Percentiles rank a stretch among this genome's conserved stretches.
phyloP scores from a whole-genome alignment of 1,140 invertebrate species.

The Battus philenor region DNA sequence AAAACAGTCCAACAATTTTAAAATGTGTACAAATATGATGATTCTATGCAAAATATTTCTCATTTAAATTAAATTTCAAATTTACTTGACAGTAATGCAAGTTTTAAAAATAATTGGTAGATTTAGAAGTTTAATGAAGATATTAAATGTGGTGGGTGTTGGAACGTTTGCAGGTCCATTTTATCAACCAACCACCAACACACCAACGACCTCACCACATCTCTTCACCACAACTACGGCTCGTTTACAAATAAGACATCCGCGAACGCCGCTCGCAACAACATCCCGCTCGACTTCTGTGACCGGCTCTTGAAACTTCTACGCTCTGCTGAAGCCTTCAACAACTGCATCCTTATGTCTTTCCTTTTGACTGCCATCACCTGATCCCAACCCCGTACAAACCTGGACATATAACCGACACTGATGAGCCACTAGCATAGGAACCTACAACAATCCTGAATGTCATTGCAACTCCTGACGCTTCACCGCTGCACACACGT shows the following conservation, averaged over 20 bases:
- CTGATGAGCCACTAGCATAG: slow-evolving; percentile 48
- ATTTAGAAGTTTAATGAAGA: slow-evolving; percentile 29
- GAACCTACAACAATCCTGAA: slow-evolving; percentile 46
- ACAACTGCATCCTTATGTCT: slow-evolving; percentile 50
- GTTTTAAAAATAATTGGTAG: slow-evolving; percentile 8
- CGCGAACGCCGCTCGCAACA: slow-evolving; percentile 59
- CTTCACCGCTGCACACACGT: slow-evolving; percentile 62
- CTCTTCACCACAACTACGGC: slow-evolving; percentile 70
- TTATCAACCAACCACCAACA: slow-evolving; percentile 75
- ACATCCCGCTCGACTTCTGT: slow-evolving; percentile 58
- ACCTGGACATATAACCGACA: slow-evolving; percentile 21
- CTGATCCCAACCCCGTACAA: slow-evolving; percentile 42
- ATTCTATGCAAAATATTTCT: no score
- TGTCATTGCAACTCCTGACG: slow-evolving; percentile 46
- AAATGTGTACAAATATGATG: no score
- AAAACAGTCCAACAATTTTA: no score
- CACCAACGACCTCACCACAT: slow-evolving; percentile 72
- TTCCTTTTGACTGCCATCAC: slow-evolving; percentile 61
- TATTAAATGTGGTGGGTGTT: slow-evolving; percentile 74
- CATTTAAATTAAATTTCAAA: no score
- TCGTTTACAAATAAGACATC: slow-evolving; percentile 65
- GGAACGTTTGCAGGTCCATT: slow-evolving; percentile 75
- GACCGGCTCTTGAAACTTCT: slow-evolving; percentile 62
- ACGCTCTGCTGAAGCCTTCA: slow-evolving; percentile 60
- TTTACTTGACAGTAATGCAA: no score